Percentiles rank a stretch among this genome's conserved stretches.
These are phyloP conservation scores for Nibea coibor DNA, from an alignment of 2,113 vertebrate species.

Conservation along the genomic window DNA sequence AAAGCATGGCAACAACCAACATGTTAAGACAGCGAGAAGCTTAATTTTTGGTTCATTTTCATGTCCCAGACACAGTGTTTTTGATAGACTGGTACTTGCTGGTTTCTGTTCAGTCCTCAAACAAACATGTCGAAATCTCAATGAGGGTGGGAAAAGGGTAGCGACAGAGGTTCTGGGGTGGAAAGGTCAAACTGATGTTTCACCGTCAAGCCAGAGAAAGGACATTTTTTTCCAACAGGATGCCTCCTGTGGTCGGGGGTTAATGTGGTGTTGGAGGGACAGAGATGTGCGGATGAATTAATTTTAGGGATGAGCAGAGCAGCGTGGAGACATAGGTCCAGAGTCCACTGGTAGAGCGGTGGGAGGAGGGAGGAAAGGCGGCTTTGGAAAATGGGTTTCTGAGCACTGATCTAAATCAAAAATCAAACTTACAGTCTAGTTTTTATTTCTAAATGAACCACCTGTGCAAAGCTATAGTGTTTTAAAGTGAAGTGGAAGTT, in stretches of 20 bases:
- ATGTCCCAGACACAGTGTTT: neutral
- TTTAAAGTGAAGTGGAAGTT: neutral
- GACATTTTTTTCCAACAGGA: conserved; percentile 83
- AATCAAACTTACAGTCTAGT: neutral
- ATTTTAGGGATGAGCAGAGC: conserved; percentile 86
- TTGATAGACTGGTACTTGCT: neutral
- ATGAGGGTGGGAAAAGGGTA: conserved; percentile 67
- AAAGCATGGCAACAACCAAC: conserved; percentile 31
- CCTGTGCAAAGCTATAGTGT: too few relatives aligned
- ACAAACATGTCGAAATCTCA: conserved; percentile 47
- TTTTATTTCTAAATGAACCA: neutral
- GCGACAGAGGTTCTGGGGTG: conserved; percentile 57
- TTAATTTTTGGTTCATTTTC: neutral
- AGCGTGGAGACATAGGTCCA: conserved; percentile 81
- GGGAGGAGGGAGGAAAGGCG: conserved; percentile 40
- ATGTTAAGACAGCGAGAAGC: conserved; percentile 1
- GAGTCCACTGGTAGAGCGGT: conserved; percentile 72
- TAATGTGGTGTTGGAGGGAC: conserved; percentile 81
- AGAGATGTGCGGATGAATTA: conserved; percentile 88
- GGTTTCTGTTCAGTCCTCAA: neutral
- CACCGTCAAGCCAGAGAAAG: conserved; percentile 66
- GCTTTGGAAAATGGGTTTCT: conserved; percentile 49
- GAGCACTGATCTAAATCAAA: conserved; percentile 34
- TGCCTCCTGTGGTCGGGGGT: conserved; percentile 80
- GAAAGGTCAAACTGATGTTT: conserved; percentile 83